Base-by-base conservation (phyloP, 2,113 vertebrate species). In the Dipodomys merriami region DNA sequence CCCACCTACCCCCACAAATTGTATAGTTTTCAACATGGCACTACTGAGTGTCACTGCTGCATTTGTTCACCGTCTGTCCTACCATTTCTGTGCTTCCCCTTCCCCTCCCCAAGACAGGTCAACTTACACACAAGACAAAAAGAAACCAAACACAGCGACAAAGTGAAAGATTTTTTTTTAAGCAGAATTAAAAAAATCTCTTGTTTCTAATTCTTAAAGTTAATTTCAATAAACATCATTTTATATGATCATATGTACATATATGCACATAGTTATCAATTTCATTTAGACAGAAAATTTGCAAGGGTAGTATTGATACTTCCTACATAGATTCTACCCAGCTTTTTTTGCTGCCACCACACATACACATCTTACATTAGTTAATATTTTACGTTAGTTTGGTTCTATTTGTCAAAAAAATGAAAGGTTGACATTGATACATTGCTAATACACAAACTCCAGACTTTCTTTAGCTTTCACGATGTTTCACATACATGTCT, bases 361-460 rank as follows among this genome's bases (percentile, higher is more conserved):
- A 57, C 53, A 57, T 57, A 13, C 53, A 57, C 53, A 25, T 72
- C n/a, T 72, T 83, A 84, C 1, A 30, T 83, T 76, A 83, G 44
- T 60, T 83, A 92, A 74, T 49, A 83, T 62, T 27, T 77, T 87
- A 46, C 5, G 60, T 71, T 62, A 80, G 20, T 68, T 89, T 27
- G 23, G 62, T 88, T 57, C 29, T n/a, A 80, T 53, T 80, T 84
- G 29, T 82, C 69, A 88, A 94, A 87, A 86, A 4, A 72, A 88
- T 39, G 39, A 82, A 15, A 94, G 79, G 79, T 33, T 87, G 10
- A 82, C 18, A n/a, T 5, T n/a, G 16, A 23, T 30, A 71, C 8
- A 27, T 86, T 71, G 49, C 71, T 64, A 83, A 4, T 88, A 77
- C 57, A 15, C 22, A 69, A 91, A 87, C n/a, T 49, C 27, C 30